Percentiles rank a stretch among this genome's conserved stretches.
Evolutionary conservation across 1,140 invertebrate species (phyloP).

Genomic region (Tetranychus cinnabarinus): DNA sequence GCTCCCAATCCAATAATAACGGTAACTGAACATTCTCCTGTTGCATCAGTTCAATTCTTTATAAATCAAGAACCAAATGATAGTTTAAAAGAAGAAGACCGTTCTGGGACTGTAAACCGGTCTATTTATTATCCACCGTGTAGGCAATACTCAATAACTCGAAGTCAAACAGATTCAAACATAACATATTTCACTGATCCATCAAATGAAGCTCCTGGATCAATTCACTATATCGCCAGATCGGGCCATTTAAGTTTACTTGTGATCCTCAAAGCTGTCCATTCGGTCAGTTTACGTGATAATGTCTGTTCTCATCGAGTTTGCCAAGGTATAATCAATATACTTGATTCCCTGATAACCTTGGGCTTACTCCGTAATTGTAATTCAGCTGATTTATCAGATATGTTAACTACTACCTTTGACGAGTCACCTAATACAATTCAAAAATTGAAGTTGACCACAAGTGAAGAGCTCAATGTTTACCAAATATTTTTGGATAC

Average conservation of each 20-base stretch:
- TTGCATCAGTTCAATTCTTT: constrained; percentile 17
- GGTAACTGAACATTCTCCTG: constrained; percentile 74
- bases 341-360: constrained; percentile 56
- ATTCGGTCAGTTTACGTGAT: constrained; percentile 47
- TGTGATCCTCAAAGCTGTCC: constrained; percentile 70
- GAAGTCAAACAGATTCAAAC: constrained; percentile 81
- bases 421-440: not conserved
- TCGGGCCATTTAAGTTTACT: constrained; percentile 78
- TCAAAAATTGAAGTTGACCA: not conserved
- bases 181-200: constrained; percentile 61
- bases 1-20: constrained; percentile 74
- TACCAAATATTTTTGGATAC: constrained; percentile 28
- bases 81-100: constrained; percentile 7
- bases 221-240: constrained; percentile 69
- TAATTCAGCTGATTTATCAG: not conserved
- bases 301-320: constrained; percentile 54
- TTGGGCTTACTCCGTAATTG: not conserved
- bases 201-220: constrained; percentile 59
- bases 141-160: constrained; percentile 30
- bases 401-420: not conserved
- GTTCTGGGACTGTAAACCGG: not conserved
- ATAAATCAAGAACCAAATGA: constrained; percentile 13
- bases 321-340: constrained; percentile 65
- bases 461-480: constrained; percentile 17
- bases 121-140: constrained; percentile 5